Evolutionary conservation across 1,140 invertebrate genomes (phyloP).

Genomic region (Cydia strobilella): DNA sequence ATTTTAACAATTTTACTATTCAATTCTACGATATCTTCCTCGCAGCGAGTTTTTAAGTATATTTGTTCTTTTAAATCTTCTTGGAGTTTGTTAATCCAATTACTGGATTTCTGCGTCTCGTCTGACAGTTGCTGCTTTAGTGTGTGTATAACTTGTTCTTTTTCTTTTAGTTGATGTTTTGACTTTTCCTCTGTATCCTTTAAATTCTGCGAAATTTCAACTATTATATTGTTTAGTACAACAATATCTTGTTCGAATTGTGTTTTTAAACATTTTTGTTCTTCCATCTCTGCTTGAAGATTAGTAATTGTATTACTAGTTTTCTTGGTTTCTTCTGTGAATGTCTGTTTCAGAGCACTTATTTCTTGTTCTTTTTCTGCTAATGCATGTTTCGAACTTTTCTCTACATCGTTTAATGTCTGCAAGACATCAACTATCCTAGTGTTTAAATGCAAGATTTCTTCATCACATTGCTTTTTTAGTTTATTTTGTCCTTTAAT

Average conservation of each 20-base stretch:
- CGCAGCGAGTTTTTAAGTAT: background rate
- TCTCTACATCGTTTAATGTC: background rate
- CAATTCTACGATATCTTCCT: background rate
- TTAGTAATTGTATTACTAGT: background rate
- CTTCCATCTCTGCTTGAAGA: background rate
- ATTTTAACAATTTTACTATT: background rate
- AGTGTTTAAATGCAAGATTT: background rate
- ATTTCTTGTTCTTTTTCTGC: slow-evolving; percentile 4
- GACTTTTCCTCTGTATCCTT: background rate
- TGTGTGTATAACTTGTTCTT: background rate
- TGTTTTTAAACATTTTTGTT: background rate
- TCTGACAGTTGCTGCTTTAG: background rate
- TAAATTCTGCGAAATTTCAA: background rate
- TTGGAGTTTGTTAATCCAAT: background rate
- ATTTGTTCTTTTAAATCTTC: background rate
- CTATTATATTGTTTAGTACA: slow-evolving; percentile 4
- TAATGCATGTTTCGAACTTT: background rate
- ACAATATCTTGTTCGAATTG: background rate
- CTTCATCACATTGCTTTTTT: slow-evolving; percentile 35
- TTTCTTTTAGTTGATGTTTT: background rate
- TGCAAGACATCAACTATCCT: background rate
- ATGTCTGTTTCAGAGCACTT: background rate
- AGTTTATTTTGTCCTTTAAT: slow-evolving; percentile 60
- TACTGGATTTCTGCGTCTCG: background rate
- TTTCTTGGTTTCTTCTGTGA: background rate